Percentiles rank a stretch among this genome's conserved stretches.
Conservation (phyloP, 1,140 invertebrate species). For the Drosophila funebris region DNA sequence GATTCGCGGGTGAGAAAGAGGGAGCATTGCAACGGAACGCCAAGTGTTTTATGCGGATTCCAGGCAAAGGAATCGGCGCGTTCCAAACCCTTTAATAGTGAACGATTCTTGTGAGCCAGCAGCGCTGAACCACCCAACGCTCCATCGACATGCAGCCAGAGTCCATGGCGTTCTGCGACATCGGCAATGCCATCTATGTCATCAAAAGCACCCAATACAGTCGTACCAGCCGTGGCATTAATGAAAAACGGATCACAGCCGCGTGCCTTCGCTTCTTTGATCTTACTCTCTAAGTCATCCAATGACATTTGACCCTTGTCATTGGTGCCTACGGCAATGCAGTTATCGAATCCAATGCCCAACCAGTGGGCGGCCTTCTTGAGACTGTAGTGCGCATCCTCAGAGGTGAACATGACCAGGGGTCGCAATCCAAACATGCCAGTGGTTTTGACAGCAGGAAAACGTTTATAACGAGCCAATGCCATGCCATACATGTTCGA, state of each 20-base stretch:
- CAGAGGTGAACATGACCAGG: conserved; percentile 89
- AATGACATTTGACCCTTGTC: conserved; percentile 87
- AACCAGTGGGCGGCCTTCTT: conserved; percentile 91
- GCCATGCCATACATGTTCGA: conserved; percentile 94
- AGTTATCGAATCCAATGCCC: conserved; percentile 91
- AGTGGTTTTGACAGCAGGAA: conserved; percentile 90
- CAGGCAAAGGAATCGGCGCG: conserved; percentile 91
- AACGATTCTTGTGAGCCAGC: conserved; percentile 58
- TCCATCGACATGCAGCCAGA: conserved; percentile 96
- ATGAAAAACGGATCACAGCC: conserved; percentile 88
- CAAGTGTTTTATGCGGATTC: conserved; percentile 97
- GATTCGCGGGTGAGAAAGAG: conserved; percentile 89
- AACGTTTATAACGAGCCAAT: conserved; percentile 89
- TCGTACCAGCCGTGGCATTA: conserved; percentile 90
- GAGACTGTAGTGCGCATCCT: conserved; percentile 95
- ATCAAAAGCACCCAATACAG: conserved; percentile 93
- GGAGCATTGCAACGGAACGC: conserved; percentile 94
- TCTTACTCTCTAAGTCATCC: conserved; percentile 85
- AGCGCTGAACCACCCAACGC: conserved; percentile 90
- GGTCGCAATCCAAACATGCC: conserved; percentile 87
- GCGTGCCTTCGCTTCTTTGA: conserved; percentile 83
- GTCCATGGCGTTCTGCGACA: conserved; percentile 86
- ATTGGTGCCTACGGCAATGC: conserved; percentile 89
- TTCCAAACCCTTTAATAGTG: conserved; percentile 58
- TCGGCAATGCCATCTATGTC: conserved; percentile 90